Evolutionary conservation across 2,888 invertebrate genomes (phyloP), one percentile per base, ranked within the genome.

Genomic region (Epinotia nisella): DNA sequence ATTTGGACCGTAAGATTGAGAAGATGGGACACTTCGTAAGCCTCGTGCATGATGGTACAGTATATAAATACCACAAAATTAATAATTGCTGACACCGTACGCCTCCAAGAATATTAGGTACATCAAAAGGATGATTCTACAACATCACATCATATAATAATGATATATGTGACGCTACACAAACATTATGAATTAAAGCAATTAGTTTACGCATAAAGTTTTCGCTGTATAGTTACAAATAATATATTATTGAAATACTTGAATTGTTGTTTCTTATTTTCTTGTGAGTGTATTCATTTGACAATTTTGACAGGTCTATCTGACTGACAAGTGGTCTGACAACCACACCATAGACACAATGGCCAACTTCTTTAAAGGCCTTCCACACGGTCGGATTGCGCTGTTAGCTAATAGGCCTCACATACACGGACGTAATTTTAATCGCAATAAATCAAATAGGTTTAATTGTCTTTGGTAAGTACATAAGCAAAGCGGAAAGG

Each of bases 1-100:
- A 99, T 98, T 89, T 97, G 98, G 66, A 97, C 95, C 4, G 97
- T 96, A 76, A 97, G 94, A 89, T 97, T 98, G 75, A 98, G 94
- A 80, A 98, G 94, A 77, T 97, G 96, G 55, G 96, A 95, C 76
- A 96, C 95, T 86, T 96, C 96, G 84, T 98, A 99, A 0, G 98
- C 98, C 87, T 98, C 97, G 82, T 97, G 97, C 97, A 97, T 97
- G 78, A 66, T 85, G 72, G 35, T 39, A 59, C 74, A 69, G 74
- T 49, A 3, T 9, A 70, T 74, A 65, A 72, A 59, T 53, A 29
- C 9, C 58, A n/a, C 15, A 17, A 41, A 39, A 19, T 41, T 13
- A 41, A 55, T 55, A 35, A 45, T 35, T 49, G 41, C 24, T n/a
- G 24, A 51, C 41, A 21, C 56, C 39, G 10, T 69, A 73, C 73